Base-by-base conservation (phyloP, 2,888 invertebrate species). In the Prenolepis imparis region DNA sequence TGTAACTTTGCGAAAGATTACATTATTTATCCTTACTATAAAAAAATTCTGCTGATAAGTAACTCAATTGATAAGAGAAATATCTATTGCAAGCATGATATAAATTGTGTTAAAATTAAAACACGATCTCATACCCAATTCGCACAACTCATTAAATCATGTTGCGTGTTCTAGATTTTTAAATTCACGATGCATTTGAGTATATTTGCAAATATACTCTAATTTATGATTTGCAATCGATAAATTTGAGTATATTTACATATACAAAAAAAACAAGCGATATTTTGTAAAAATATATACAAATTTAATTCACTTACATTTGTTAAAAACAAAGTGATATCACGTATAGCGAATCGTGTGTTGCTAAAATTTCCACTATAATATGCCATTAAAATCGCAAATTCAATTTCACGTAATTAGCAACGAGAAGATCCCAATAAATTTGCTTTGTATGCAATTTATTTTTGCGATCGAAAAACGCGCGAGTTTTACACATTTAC, bases 321-420 rank as follows among this genome's bases (percentile, higher is more conserved):
- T 8, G 12, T 1, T 59, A 6, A 72, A 48, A 63, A 21, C 6
- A 18, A 5, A 44, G 11, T 9, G 21, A 15, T 18, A 32, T 61
- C 12, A 61, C 41, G n/a, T 5, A 12, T 28, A 28, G 28, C 3
- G 28, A 28, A 28, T 15, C n/a, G 6, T 59, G 18, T 28, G 61
- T 44, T 32, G 18, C 39, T 28, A 21, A 5, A 52, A 12, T 64
- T 52, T 12, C 24, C 64, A 0, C 24, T 63, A 36, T 36, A 32
- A 75, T 9, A 5, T 18, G 4, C 12, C 18, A 5, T 12, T 32
- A 0, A 74, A 74, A 9, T 63, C 15, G 32, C 44, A 4, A 63
- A 66, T 39, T 75, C 24, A 18, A 66, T 8, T 28, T n/a, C 28
- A 59, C 28, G n/a, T 57, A 57, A 78, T 67, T 78, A 59, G 32